phyloP scores from a whole-genome alignment of 2,113 vertebrate genomes.

The Actenoides hombroni region DNA sequence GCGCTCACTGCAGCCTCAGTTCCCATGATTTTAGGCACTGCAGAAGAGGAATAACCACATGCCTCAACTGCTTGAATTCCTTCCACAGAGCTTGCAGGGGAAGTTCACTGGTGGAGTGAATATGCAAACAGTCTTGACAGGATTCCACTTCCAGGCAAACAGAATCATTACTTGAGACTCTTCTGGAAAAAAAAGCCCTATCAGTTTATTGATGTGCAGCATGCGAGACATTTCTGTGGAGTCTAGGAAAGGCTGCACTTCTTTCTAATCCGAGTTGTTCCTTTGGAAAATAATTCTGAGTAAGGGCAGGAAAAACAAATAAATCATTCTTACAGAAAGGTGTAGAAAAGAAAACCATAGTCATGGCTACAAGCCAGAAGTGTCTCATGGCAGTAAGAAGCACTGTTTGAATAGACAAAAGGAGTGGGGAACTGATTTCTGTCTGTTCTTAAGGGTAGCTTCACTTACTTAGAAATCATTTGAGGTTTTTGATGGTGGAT shows the following conservation, averaged over 20 bases:
- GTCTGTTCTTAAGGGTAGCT: not conserved
- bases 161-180: no score
- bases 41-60: not conserved
- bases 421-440: not conserved
- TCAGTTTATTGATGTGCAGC: no score
- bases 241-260: not conserved
- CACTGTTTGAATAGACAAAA: not conserved
- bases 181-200: no score
- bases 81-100: not conserved
- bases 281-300: not conserved
- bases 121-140: no score
- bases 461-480: not conserved
- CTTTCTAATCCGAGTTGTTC: not conserved
- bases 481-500: not conserved
- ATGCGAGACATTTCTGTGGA: no score
- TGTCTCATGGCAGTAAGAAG: not conserved
- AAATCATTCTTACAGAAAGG: not conserved
- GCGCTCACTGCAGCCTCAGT: not conserved
- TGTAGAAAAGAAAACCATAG: not conserved
- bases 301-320: not conserved
- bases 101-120: not conserved
- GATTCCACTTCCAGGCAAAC: no score
- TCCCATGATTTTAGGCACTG: not conserved
- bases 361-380: not conserved
- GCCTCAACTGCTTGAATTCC: not conserved